Conservation (phyloP, 2,113 vertebrate species). For the Proteles cristata region DNA sequence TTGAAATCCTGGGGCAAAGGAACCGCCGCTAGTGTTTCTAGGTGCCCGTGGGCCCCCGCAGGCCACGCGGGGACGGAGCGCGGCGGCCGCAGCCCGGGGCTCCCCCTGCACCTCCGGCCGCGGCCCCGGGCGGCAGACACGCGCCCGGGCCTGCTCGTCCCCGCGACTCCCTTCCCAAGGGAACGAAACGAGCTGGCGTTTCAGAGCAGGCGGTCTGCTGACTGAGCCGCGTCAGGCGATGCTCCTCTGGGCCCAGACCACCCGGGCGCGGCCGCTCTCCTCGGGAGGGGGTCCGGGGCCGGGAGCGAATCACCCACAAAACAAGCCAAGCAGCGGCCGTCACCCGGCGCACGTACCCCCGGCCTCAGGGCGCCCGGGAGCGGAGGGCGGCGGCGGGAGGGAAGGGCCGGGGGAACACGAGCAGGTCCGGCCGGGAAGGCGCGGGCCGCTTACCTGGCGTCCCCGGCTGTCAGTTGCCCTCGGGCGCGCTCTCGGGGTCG, state of each 20-base stretch:
- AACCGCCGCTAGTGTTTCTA: background rate
- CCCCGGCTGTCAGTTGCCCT: slow-evolving; percentile 56
- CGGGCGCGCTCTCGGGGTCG: background rate
- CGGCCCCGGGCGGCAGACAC: background rate
- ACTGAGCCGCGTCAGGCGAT: background rate
- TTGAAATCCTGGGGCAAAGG: background rate
- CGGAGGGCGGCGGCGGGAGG: accelerated
- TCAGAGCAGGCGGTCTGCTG: background rate
- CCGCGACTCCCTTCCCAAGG: background rate
- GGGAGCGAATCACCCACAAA: background rate
- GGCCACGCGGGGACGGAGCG: background rate
- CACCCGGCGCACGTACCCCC: accelerated
- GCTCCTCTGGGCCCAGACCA: background rate
- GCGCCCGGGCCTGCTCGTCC: background rate
- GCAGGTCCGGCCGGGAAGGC: accelerated
- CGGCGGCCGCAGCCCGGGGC: background rate
- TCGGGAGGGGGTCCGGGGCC: background rate
- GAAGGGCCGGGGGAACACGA: background rate
- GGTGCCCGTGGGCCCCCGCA: background rate
- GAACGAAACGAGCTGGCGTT: background rate
- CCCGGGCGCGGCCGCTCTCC: background rate
- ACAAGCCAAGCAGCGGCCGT: background rate
- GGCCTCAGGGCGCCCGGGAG: background rate
- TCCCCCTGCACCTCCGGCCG: background rate
- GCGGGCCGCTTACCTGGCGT: background rate